A percentile compares a stretch with the other conserved stretches of the same genome.
These are phyloP conservation scores for Pampusana beccarii DNA, from an alignment of 2,113 vertebrate genomes.

Conservation along the genomic window DNA sequence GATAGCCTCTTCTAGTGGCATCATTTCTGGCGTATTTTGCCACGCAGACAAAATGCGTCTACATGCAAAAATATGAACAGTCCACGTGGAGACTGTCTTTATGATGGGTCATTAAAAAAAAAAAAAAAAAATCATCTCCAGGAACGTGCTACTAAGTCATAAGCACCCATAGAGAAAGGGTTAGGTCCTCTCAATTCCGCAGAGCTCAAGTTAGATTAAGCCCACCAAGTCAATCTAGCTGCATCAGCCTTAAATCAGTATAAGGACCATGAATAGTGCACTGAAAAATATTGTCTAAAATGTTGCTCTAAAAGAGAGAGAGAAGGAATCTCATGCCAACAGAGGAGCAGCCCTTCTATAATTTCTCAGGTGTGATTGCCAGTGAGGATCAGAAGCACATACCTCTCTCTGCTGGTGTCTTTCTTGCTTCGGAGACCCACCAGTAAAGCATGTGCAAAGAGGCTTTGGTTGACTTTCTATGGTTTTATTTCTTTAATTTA, in stretches of 20 bases:
- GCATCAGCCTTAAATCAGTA: background rate
- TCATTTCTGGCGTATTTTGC: background rate
- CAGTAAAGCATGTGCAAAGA: background rate
- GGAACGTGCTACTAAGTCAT: background rate
- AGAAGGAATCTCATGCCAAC: background rate
- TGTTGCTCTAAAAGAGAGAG: background rate
- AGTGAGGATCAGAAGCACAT: background rate
- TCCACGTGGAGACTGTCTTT: background rate
- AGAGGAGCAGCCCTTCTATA: background rate
- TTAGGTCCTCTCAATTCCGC: background rate
- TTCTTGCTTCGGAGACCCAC: background rate
- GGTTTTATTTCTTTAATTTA: background rate
- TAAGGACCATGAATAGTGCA: background rate
- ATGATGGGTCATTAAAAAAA: background rate
- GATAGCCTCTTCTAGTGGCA: background rate
- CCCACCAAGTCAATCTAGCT: background rate
- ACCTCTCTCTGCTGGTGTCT: background rate
- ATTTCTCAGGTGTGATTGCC: background rate
- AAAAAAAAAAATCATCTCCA: background rate
- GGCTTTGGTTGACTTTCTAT: background rate
- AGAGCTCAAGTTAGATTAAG: background rate
- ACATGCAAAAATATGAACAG: background rate
- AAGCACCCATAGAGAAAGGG: background rate
- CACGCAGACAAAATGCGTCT: background rate
- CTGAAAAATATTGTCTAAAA: background rate